Conservation (phyloP, 2,888 invertebrate species). For the Arctia plantaginis region DNA sequence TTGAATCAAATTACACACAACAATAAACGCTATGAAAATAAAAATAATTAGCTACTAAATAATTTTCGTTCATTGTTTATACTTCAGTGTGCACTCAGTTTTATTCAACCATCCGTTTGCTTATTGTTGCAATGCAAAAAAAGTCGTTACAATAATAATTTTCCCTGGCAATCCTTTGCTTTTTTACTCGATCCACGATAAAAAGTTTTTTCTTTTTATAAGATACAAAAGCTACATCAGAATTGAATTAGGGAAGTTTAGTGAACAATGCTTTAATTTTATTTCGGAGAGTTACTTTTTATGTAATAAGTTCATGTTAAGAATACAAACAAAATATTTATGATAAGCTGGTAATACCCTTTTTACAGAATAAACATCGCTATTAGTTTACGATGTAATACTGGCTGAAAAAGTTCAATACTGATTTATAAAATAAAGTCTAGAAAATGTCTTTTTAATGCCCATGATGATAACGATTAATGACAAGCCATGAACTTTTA, state of each 20-base stretch:
- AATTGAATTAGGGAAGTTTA: constrained; percentile 51
- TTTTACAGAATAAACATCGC: not conserved
- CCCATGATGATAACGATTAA: not conserved
- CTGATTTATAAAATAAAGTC: not conserved
- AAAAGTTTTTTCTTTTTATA: constrained; percentile 34
- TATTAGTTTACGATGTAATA: not conserved
- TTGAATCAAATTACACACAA: too few species aligned
- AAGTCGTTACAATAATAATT: constrained; percentile 51
- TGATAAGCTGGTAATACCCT: not conserved
- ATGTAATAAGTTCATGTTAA: constrained; percentile 27
- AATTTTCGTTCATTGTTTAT: not conserved
- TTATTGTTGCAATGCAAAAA: constrained; percentile 37
- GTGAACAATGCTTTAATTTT: constrained; percentile 39
- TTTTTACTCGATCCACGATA: constrained; percentile 30
- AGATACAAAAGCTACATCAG: constrained; percentile 45
- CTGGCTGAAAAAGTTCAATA: not conserved
- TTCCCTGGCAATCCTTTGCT: constrained; percentile 47
- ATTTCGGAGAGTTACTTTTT: constrained; percentile 33
- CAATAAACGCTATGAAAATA: too few species aligned
- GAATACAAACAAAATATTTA: constrained; percentile 8
- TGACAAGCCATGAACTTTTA: not conserved
- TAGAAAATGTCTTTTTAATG: not conserved
- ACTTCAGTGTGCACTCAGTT: constrained; percentile 24
- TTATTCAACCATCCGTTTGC: constrained; percentile 23
- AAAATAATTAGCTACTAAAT: not conserved